Evolutionary conservation across 2,888 invertebrate genomes (phyloP), one percentile per base, ranked within the genome.

Genomic region (Andrena bucephala): DNA sequence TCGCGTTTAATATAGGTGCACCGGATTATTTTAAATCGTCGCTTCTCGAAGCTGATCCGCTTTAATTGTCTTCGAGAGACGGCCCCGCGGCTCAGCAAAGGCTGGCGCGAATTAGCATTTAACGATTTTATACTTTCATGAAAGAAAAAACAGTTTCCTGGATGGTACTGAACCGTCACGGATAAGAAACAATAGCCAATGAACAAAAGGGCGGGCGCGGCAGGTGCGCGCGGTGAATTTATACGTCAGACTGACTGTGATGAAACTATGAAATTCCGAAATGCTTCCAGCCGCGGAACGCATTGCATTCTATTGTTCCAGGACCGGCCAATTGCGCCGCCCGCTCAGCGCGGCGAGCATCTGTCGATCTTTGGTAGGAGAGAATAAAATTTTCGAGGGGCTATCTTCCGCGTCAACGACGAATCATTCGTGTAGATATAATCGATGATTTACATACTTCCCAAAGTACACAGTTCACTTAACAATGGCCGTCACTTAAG

Each of bases 181-280:
- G 63, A 13, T 50, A 77, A 72, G 72, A 81, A 63, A 82, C 82
- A 82, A 85, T 77, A 76, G 70, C 57, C 78, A 59, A 75, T 72
- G 75, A 59, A 77, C 72, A 77, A 79, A 83, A 77, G 78, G 42
- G 42, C 48, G 8, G 13, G 52, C 62, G 62, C 75, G 31, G 85
- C 87, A 87, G 87, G 87, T 87, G 87, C 77, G 87, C 77, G 36
- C 68, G 68, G 42, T 66, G 79, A 82, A 85, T 82, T 83, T 85
- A 82, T 81, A 87, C 87, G 76, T 85, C 78, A 84, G 87, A 80
- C 69, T 57, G 81, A 85, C 77, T 27, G 24, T 81, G 79, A 87
- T 80, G 79, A 27, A 87, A 87, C 81, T 81, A 84, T 84, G 79
- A 85, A 82, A 81, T 76, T 87, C 79, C 77, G 60, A 77, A 66